Evolutionary conservation across 2,888 invertebrate genomes (phyloP), one percentile per base, ranked within the genome.

Genomic region (Acanthosepion esculentum): DNA sequence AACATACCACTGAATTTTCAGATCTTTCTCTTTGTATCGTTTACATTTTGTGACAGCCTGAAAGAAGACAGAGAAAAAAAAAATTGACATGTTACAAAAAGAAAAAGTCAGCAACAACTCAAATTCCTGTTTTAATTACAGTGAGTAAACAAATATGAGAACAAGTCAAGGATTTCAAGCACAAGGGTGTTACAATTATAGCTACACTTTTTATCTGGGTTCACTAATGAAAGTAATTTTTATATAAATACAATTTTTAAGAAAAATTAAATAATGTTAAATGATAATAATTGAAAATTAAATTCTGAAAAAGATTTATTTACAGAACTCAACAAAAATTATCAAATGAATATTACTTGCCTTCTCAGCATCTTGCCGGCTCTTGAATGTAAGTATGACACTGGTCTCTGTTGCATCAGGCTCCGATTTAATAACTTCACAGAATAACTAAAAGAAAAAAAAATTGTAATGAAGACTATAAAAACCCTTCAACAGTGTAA

Each of bases 351-450:
- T 15, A 20, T 20, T 6, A 95, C 95, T 91, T 95, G 97, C 99
- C 95, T 98, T 98, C 97, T 99, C 99, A 0, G 99, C 99, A 96
- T 98, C 98, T 96, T 98, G 98, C 93, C 99, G 98, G 91, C 98
- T 98, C 96, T 98, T 98, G 97, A 98, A 99, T 97, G 98, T 98
- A 94, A 99, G 97, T 93, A 98, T 98, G 95, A 98, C 98, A 96
- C 98, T 98, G 33, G 99, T 99, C 95, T 98, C 98, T 59, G 98
- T 98, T 94, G 98, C 98, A 97, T 98, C 98, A 95, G 98, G 98
- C 95, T 98, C 98, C 97, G 98, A 98, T 97, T 98, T 98, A n/a
- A 98, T 98, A 95, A 99, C 95, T 41, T 95, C 96, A 91, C 96
- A 96, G 95, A 96, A 95, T 93, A 94, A 95, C 96, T 96, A 95